Base-by-base conservation (phyloP, 2,113 vertebrate genomes). In the Limnothrissa miodon region DNA sequence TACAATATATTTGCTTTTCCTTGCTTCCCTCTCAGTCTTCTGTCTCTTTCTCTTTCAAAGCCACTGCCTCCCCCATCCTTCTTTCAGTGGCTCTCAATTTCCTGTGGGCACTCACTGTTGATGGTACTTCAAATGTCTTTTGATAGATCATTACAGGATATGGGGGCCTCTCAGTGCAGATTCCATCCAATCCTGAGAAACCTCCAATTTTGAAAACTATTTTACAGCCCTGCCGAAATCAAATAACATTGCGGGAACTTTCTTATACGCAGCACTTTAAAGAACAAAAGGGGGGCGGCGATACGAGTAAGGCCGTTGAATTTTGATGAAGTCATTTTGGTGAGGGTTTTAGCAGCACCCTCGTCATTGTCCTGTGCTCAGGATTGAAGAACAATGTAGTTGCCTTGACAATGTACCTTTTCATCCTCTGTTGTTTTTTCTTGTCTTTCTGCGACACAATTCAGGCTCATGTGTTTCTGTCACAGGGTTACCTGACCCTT, bases 401-500 rank as follows among this genome's bases (percentile, higher is more conserved):
- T 33, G 66, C 36, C 39, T 80, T 45, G 48, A 78, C 3, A n/a
- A n/a, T 78, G 23, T 83, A 42, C 45, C n/a, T 45, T 23, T 82
- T 82, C 53, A 62, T 56, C 79, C 51, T 66, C 25, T 78, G 66
- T 74, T 74, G 66, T 74, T 17, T 79, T 21, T 56, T 79, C n/a
- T 80, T 36, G 45, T 84, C 62, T 84, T 79, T 78, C 45, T 45
- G 80, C 39, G 21, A 70, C 39, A 45, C 66, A 48, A 36, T 44
- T 82, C 81, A 86, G 79, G 78, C 39, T 80, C 36, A 8, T 66
- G 78, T 83, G 89, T 90, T 85, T 83, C 17, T 81, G 13, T 90
- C 87, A 21, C 86, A 99, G 98, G 98, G 90, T 94, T 98, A 88
- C 97, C 98, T 39, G 98, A 99, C 89, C 98, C 98, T 0, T 99